Conservation (phyloP, 2,797 vertebrate genomes). For the Parauchenoglanis punctatus region DNA sequence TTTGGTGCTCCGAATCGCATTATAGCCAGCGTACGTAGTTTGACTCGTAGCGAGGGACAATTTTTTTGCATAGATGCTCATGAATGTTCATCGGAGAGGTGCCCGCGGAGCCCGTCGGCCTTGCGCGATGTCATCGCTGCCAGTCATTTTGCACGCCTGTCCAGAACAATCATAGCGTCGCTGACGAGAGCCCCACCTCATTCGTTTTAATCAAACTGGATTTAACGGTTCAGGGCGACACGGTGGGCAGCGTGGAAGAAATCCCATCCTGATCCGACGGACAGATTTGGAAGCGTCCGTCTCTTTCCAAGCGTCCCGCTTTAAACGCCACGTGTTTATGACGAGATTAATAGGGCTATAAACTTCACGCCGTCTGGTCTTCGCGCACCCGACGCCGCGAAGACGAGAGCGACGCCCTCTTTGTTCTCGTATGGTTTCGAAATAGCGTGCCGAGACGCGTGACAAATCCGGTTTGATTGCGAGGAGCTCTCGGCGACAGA, state of each 20-base stretch:
- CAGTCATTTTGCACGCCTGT: constrained; percentile 65
- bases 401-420: constrained; percentile 63
- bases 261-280: constrained; percentile 35
- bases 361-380: constrained; percentile 65
- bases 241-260: constrained; percentile 58
- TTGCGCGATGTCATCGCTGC: constrained; percentile 43
- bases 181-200: constrained; percentile 64
- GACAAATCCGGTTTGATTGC: constrained; percentile 66
- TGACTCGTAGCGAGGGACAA: constrained; percentile 17
- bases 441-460: constrained; percentile 70
- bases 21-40: constrained; percentile 43
- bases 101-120: not conserved
- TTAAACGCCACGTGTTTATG: constrained; percentile 71
- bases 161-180: constrained; percentile 65
- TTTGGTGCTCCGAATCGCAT: constrained; percentile 47
- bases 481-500: constrained; percentile 18
- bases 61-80: constrained; percentile 49
- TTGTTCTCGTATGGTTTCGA: constrained; percentile 69
- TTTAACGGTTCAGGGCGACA: constrained; percentile 65
- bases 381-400: constrained; percentile 65
- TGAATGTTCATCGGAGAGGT: constrained; percentile 16
- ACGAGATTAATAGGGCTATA: constrained; percentile 73
- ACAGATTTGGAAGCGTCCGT: constrained; percentile 27
- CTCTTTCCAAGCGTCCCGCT: constrained; percentile 15
- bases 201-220: constrained; percentile 73